Base-by-base conservation (phyloP, 2,888 invertebrate genomes). In the Himalopsyche japonica region DNA sequence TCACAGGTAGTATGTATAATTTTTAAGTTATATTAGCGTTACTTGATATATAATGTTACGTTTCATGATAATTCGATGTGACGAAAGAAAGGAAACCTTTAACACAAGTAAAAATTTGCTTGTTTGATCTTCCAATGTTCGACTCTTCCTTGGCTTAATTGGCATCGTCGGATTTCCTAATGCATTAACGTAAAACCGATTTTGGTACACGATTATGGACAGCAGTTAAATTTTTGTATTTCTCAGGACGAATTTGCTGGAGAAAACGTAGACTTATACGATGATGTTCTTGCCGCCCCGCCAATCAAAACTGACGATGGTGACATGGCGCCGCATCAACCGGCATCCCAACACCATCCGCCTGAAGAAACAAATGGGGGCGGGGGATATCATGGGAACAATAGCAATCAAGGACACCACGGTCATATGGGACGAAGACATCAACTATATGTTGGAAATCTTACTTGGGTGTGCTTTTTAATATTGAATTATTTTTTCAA, bases 381-480 rank as follows among this genome's bases (percentile, higher is more conserved):
- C 89, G 93, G 94, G 86, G 92, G 93, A 80, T 94, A 96, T 87
- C 95, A 95, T 91, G 93, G 94, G 88, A 93, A 94, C 90, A 94
- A 93, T 89, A 93, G 94, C 87, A 93, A 94, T 87, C 95, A 95
- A 87, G 95, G 95, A 89, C 92, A 95, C 90, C 95, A 96, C 88
- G 95, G 95, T 91, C 93, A 94, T 87, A 92, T 94, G 88, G 95
- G 95, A 77, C 94, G 97, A 89, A 94, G 97, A 89, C 96, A 96
- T 90, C 98, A 98, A 90, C 94, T 98, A 77, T 99, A 99, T 92
- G 96, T 99, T 89, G 99, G 99, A 89, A 99, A 99, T 92, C 94
- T 99, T 88, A 98, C 99, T 88, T 99, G 99, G 99, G 98, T 98
- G 43, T 37, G 84, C 49, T 43, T 43, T 43, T 43, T 37, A 8